A percentile compares a stretch with the other conserved stretches of the same genome.
Conservation (phyloP, 2,888 invertebrate species). For the Cantharis nigra region DNA sequence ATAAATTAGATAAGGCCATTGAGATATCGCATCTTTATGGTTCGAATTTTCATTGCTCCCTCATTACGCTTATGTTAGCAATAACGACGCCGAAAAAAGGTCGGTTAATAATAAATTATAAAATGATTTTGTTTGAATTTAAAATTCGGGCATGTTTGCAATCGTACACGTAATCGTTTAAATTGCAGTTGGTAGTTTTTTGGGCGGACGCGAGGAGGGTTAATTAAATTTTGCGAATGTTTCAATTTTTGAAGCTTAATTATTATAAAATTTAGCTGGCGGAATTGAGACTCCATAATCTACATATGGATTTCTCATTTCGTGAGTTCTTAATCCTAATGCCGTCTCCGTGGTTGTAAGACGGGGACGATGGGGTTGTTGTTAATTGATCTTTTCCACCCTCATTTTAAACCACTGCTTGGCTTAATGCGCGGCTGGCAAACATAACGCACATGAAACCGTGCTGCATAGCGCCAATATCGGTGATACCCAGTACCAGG, state of each 20-base stretch:
- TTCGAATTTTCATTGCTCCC: neutral
- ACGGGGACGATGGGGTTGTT: conserved; percentile 43
- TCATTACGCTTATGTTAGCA: neutral
- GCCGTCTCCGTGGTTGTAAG: conserved; percentile 45
- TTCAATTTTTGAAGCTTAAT: conserved; percentile 21
- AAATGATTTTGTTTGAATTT: neutral
- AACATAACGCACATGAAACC: conserved; percentile 46
- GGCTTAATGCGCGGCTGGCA: conserved; percentile 41
- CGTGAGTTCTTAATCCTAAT: conserved; percentile 50
- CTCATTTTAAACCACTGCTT: conserved; percentile 43
- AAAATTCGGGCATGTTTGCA: neutral
- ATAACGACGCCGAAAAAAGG: neutral
- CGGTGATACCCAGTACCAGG: conserved; percentile 56
- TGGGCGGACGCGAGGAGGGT: neutral
- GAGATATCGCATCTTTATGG: neutral
- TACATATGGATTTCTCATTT: conserved; percentile 53
- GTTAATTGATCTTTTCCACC: conserved; percentile 52
- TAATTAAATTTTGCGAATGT: conserved; percentile 19
- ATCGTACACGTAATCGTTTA: neutral
- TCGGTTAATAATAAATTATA: neutral
- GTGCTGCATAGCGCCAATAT: conserved; percentile 54
- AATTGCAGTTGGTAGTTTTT: neutral
- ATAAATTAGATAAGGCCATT: neutral
- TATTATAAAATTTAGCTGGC: conserved; percentile 4
- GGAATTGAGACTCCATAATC: conserved; percentile 33